These are phyloP conservation scores for Drosophila willistoni DNA, from an alignment of 1,140 invertebrate species.

Conservation along the genomic window DNA sequence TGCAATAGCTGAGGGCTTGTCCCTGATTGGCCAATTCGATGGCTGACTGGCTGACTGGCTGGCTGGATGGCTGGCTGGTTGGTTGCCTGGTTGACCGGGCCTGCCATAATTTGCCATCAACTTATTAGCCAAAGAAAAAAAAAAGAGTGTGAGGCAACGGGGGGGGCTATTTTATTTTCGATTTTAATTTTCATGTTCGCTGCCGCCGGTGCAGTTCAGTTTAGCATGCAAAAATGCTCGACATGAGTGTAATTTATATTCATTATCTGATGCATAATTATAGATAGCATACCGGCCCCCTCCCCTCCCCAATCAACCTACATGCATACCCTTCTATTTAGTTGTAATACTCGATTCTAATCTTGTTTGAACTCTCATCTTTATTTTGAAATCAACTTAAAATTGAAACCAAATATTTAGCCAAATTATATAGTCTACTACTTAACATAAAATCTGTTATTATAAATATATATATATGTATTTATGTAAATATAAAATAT, in stretches of 20 bases:
- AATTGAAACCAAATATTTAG: constrained; percentile 11
- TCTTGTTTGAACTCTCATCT: constrained; percentile 3
- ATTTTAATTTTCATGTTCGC: constrained; percentile 73
- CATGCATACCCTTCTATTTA: background rate
- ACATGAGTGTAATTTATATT: constrained; percentile 78
- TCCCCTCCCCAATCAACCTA: background rate
- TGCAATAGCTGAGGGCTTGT: constrained; percentile 24
- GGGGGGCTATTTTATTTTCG: constrained; percentile 67
- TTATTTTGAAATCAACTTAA: constrained; percentile 11
- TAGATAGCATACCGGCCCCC: constrained; percentile 34
- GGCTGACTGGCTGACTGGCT: background rate
- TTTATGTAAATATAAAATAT: background rate
- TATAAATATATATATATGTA: background rate
- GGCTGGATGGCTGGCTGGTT: background rate
- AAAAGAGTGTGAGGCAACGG: background rate
- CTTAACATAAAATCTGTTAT: background rate
- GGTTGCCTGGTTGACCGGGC: constrained; percentile 6
- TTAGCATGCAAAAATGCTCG: constrained; percentile 46
- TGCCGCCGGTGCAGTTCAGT: constrained; percentile 33
- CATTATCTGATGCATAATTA: constrained; percentile 79
- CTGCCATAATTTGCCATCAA: constrained; percentile 73
- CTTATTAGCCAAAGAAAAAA: constrained; percentile 54
- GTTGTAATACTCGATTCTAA: background rate
- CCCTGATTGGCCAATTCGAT: background rate
- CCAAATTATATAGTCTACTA: background rate